A percentile compares a stretch with the other conserved stretches of the same genome.
Conservation (phyloP, 2,113 vertebrate species). For the Zonotrichia leucophrys region DNA sequence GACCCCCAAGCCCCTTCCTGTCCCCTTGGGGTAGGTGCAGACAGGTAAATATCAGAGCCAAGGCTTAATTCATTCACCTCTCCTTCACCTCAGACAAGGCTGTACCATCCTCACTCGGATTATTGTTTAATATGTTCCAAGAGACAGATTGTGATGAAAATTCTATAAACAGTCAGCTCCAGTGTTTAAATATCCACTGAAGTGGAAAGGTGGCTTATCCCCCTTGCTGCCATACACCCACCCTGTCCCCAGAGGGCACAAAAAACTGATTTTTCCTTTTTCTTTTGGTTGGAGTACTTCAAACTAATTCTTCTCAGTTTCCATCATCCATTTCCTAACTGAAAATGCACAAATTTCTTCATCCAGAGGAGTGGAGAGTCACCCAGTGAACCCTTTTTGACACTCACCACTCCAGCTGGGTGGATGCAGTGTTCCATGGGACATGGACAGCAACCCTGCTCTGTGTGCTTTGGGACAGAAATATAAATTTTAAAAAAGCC, state of each 20-base stretch:
- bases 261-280: background rate
- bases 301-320: background rate
- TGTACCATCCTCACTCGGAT: background rate
- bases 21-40: background rate
- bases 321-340: background rate
- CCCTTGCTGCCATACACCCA: background rate
- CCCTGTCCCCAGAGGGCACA: background rate
- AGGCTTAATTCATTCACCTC: background rate
- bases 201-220: background rate
- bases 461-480: background rate
- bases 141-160: background rate
- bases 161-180: background rate
- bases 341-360: background rate
- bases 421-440: background rate
- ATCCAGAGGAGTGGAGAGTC: background rate
- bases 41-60: background rate
- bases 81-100: background rate
- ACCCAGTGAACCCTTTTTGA: background rate
- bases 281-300: background rate
- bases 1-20: background rate
- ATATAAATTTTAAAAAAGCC: background rate
- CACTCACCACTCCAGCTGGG: too few species aligned
- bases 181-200: background rate
- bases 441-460: background rate
- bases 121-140: background rate